Percentiles rank a stretch among this genome's conserved stretches.
phyloP scores from a whole-genome alignment of 2,888 invertebrate genomes.

The Eupithecia dodoneata region DNA sequence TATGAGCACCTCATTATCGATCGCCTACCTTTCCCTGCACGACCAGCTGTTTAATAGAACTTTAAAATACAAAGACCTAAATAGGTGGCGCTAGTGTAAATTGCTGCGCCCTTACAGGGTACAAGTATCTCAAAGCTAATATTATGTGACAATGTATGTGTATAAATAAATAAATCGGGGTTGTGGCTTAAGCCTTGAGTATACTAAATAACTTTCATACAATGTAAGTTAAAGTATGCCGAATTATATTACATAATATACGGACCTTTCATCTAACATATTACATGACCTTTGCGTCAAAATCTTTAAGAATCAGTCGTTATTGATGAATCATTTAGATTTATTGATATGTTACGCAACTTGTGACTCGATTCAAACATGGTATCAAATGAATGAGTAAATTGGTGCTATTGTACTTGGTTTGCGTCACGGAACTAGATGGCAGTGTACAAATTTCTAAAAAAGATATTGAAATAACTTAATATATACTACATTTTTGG shows the following conservation, averaged over 20 bases:
- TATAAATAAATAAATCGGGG: no score
- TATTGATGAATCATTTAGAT: constrained; percentile 1
- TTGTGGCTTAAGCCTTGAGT: no score
- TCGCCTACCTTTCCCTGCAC: no score
- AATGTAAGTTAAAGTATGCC: neutral
- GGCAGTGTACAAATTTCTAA: neutral
- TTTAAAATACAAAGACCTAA: no score
- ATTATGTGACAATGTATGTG: no score
- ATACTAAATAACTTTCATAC: no score
- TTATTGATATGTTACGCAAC: neutral
- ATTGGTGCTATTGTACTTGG: neutral
- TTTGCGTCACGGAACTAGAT: neutral
- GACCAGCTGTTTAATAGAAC: no score
- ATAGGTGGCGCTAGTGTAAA: no score
- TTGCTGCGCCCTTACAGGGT: no score
- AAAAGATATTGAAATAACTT: neutral
- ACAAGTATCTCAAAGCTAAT: no score
- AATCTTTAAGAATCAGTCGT: neutral
- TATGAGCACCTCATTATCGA: no score
- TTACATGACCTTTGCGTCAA: neutral
- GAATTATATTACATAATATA: neutral
- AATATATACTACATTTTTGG: no score
- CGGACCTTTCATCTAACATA: neutral
- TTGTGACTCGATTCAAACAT: neutral
- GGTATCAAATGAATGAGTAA: neutral